A percentile compares a stretch with the other conserved stretches of the same genome.
Conservation (phyloP, 1,140 invertebrate species). For the Magallana angulata region DNA sequence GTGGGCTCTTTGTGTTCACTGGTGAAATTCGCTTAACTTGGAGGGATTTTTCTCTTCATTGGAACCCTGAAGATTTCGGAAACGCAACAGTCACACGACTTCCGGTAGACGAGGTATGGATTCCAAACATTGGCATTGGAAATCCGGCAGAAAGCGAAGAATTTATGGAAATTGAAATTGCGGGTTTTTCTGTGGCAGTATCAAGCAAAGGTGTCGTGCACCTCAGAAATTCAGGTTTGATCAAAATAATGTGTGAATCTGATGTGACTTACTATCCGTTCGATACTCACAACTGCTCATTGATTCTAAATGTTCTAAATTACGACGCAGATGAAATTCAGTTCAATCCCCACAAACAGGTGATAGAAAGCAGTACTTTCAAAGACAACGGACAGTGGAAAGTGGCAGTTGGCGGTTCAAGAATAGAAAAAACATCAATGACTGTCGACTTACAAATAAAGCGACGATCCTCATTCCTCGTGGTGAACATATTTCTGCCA, state of each 20-base stretch:
- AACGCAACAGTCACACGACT: constrained; percentile 72
- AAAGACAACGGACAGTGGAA: constrained; percentile 30
- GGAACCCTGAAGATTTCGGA: constrained; percentile 83
- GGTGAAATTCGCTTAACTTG: constrained; percentile 39
- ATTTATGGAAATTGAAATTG: neutral
- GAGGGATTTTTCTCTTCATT: constrained; percentile 43
- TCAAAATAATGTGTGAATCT: constrained; percentile 51
- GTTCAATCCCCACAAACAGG: neutral
- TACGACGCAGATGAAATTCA: neutral
- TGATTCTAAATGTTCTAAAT: constrained; percentile 21
- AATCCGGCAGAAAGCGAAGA: constrained; percentile 35
- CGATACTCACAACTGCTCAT: constrained; percentile 53
- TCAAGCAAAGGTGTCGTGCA: neutral
- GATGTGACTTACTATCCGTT: constrained; percentile 58
- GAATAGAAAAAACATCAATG: constrained; percentile 72
- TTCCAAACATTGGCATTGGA: constrained; percentile 45
- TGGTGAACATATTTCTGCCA: constrained; percentile 59
- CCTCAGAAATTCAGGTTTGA: neutral
- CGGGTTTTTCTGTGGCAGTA: constrained; percentile 25
- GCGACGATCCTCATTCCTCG: constrained; percentile 52
- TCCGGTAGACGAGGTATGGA: constrained; percentile 46
- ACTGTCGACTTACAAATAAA: constrained; percentile 38
- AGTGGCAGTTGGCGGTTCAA: neutral
- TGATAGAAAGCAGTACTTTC: neutral
- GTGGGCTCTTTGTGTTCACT: constrained; percentile 20